Conservation (phyloP, 2,797 vertebrate genomes). For the Urophycis tenuis region DNA sequence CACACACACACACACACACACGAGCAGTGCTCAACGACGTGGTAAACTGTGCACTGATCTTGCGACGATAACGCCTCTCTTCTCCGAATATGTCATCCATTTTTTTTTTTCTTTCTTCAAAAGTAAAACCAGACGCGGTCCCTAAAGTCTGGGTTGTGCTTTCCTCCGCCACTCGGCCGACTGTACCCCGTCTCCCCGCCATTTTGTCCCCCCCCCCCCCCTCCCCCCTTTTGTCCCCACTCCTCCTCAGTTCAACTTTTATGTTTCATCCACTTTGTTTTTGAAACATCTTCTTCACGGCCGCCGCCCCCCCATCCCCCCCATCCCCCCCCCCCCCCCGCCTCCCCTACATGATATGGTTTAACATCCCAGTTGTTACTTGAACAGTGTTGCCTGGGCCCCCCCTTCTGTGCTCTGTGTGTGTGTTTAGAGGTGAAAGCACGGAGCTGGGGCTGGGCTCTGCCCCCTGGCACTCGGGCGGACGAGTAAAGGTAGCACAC, state of each 20-base stretch:
- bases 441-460: constrained; percentile 59
- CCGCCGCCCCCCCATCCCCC: too few relatives aligned
- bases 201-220: neutral
- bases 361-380: constrained; percentile 70
- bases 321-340: neutral
- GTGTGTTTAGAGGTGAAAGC: constrained; percentile 68
- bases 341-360: constrained; percentile 41
- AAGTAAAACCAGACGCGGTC: constrained; percentile 43
- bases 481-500: constrained; percentile 72
- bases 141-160: constrained; percentile 78
- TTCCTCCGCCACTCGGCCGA: constrained; percentile 58
- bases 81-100: neutral
- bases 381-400: constrained; percentile 69
- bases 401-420: constrained; percentile 64
- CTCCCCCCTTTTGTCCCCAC: too few relatives aligned
- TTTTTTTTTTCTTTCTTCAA: too few relatives aligned
- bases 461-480: constrained; percentile 64
- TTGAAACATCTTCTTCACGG: neutral
- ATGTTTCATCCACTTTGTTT: neutral
- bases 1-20: too few relatives aligned
- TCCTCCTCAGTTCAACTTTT: neutral
- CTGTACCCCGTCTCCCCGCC: constrained; percentile 42
- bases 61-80: neutral
- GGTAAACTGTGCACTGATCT: neutral
- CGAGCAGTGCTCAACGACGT: neutral